These are phyloP conservation scores for Pelodiscus sinensis DNA, from an alignment of 2,113 vertebrate genomes.

Conservation along the genomic window DNA sequence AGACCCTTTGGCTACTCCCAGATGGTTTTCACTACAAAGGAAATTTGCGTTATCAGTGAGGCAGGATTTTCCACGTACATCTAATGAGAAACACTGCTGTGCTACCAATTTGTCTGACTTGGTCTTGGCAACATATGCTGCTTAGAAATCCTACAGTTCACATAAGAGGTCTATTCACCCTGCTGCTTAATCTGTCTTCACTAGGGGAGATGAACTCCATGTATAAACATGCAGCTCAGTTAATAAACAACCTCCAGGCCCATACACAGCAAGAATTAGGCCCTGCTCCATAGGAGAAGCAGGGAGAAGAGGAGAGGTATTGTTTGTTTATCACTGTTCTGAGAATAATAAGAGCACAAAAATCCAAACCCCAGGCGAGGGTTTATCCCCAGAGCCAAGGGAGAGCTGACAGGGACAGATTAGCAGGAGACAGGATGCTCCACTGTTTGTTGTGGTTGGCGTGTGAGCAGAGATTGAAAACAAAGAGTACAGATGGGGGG, in stretches of 20 bases:
- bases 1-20: conserved; percentile 33
- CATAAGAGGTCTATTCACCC: conserved; percentile 66
- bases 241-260: conserved; percentile 59
- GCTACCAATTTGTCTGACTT: conserved; percentile 73
- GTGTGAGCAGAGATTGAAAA: neutral
- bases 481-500: neutral
- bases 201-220: conserved; percentile 65
- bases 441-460: neutral
- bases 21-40: conserved; percentile 55
- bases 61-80: conserved; percentile 60
- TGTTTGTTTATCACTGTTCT: conserved; percentile 12
- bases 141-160: conserved; percentile 66
- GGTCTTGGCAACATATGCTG: conserved; percentile 60
- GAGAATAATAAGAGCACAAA: neutral
- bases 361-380: conserved; percentile 4
- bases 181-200: conserved; percentile 70
- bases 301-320: conserved; percentile 16
- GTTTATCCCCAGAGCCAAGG: conserved; percentile 20
- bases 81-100: conserved; percentile 71
- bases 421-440: conserved; percentile 35
- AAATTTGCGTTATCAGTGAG: conserved; percentile 63
- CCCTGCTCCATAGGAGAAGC: neutral
- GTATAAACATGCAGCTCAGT: conserved; percentile 34
- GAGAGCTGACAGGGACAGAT: neutral
- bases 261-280: conserved; percentile 13